Conservation (phyloP, 2,888 invertebrate species). For the Pyrochroa serraticornis region DNA sequence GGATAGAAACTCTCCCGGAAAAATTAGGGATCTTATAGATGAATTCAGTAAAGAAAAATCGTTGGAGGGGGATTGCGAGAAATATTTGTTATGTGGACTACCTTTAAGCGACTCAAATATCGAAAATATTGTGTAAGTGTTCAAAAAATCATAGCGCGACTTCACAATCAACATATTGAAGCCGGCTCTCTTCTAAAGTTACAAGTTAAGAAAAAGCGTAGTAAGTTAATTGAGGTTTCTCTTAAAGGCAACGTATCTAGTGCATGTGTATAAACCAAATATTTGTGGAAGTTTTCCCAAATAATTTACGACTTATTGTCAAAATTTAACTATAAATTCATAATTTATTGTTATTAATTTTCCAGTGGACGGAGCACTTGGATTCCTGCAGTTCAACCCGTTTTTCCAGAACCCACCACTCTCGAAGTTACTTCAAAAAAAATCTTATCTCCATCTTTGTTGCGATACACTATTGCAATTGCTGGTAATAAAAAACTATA, state of each 20-base stretch:
- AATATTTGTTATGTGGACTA: slow-evolving; percentile 48
- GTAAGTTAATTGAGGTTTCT: too few species aligned
- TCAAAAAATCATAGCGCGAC: too few species aligned
- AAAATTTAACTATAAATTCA: too few species aligned
- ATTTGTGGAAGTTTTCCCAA: too few species aligned
- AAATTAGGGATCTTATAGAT: slow-evolving; percentile 41
- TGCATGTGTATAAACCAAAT: too few species aligned
- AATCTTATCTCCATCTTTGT: slow-evolving; percentile 48
- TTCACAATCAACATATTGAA: too few species aligned
- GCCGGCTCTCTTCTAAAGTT: too few species aligned
- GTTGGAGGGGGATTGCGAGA: slow-evolving; percentile 44
- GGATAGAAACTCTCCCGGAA: slow-evolving; percentile 52
- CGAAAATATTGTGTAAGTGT: slow-evolving; percentile 35
- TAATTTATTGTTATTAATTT: too few species aligned
- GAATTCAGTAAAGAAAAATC: slow-evolving; percentile 40
- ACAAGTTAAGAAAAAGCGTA: too few species aligned
- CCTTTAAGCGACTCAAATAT: slow-evolving; percentile 45
- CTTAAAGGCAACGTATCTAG: too few species aligned
- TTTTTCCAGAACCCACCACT: slow-evolving; percentile 39
- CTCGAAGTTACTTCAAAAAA: slow-evolving; percentile 46
- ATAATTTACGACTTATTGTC: too few species aligned
- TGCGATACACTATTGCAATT: slow-evolving; percentile 59
- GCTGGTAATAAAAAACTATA: slow-evolving; percentile 51
- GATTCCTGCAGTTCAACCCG: slow-evolving; percentile 48
- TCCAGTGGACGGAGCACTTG: slow-evolving; percentile 49